These are phyloP conservation scores for Melanostigma gelatinosum DNA, from an alignment of 2,113 vertebrate genomes.

Conservation along the genomic window DNA sequence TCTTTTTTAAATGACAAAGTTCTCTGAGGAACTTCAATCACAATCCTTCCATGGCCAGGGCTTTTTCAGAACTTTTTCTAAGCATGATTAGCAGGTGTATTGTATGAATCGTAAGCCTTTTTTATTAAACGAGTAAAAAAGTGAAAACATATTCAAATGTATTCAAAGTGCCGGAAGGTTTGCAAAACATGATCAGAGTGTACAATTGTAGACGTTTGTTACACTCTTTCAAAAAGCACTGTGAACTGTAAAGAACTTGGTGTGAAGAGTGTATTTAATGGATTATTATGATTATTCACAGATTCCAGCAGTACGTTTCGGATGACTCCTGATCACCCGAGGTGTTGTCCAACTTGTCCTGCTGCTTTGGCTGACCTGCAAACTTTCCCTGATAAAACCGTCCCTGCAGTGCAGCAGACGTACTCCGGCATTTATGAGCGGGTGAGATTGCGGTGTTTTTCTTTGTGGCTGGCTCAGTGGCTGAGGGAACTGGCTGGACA, in stretches of 20 bases:
- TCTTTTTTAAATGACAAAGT: background rate
- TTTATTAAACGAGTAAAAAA: background rate
- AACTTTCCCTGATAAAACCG: background rate
- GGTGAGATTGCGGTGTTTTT: conserved; percentile 32
- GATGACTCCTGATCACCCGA: background rate
- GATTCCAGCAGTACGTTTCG: background rate
- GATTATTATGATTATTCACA: background rate
- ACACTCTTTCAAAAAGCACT: background rate
- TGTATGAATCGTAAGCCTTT: background rate
- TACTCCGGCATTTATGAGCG: conserved; percentile 29
- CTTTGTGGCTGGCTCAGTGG: conserved; percentile 18
- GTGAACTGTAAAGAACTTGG: background rate
- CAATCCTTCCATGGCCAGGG: background rate
- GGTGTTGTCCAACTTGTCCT: background rate
- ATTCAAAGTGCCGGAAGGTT: background rate
- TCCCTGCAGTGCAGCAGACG: background rate
- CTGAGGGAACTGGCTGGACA: conserved; percentile 9
- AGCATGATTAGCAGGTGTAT: background rate
- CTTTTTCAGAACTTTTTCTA: background rate
- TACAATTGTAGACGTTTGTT: background rate
- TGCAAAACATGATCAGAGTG: background rate
- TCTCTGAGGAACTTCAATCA: background rate
- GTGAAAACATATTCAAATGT: background rate
- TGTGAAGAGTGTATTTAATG: background rate
- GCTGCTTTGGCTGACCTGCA: conserved; percentile 6